Conservation (phyloP, 2,797 vertebrate species). For the Sebastes matsubarae region DNA sequence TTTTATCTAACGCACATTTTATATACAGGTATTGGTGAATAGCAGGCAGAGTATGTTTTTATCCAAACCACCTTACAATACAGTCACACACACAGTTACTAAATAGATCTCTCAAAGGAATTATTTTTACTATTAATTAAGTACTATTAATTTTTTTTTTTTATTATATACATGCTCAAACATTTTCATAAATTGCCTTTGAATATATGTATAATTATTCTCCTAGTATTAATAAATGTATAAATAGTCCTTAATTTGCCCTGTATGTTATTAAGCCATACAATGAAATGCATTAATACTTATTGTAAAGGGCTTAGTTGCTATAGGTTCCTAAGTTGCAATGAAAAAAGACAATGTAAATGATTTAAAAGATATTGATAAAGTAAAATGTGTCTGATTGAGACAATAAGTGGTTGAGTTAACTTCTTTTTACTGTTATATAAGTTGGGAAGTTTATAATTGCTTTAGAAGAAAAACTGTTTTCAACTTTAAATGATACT, state of each 20-base stretch:
- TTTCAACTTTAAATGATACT: not conserved
- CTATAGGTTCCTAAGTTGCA: not conserved
- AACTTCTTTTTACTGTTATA: not conserved
- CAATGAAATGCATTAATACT: not conserved
- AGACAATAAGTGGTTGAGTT: not conserved
- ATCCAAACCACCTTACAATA: not conserved
- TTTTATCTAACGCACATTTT: not conserved
- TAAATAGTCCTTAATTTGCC: not conserved
- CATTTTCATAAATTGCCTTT: not conserved
- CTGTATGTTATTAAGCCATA: not conserved
- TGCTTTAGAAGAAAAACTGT: not conserved
- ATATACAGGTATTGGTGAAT: not conserved
- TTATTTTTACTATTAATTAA: not conserved
- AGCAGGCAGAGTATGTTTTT: not conserved
- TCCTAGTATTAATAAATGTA: not conserved
- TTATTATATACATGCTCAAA: not conserved
- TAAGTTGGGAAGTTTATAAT: not conserved
- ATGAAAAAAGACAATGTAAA: not conserved
- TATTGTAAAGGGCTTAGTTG: not conserved
- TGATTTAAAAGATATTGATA: not conserved
- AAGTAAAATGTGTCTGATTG: not conserved
- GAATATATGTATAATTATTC: not conserved
- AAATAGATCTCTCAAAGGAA: not conserved
- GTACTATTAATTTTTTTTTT: too few relatives aligned
- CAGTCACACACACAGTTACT: not conserved